Evolutionary conservation across 2,797 vertebrate genomes (phyloP).

Genomic region (Neosilurus mollespiculum): DNA sequence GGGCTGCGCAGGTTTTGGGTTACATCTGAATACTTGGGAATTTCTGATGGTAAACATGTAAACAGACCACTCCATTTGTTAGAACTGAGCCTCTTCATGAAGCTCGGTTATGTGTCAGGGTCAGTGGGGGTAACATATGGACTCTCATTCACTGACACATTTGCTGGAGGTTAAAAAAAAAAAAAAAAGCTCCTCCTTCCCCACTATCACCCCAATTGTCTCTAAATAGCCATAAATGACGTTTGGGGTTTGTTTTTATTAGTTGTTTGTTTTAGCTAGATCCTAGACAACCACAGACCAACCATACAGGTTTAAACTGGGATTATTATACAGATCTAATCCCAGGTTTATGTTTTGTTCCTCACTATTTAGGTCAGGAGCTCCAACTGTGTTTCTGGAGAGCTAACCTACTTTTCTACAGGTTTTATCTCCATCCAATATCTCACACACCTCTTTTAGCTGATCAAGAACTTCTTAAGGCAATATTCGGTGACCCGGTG

Average conservation of each 20-base stretch:
- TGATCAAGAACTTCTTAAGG: no score
- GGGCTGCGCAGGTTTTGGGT: neutral
- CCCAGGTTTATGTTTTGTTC: neutral
- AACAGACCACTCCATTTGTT: constrained; percentile 12
- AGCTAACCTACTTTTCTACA: no score
- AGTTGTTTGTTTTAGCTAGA: neutral
- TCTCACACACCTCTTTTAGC: no score
- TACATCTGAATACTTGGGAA: neutral
- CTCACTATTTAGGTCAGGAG: no score
- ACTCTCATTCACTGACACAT: constrained; percentile 25
- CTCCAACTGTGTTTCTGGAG: no score
- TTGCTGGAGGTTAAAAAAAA: constrained; percentile 1
- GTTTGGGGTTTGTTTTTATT: neutral
- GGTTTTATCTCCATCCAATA: no score
- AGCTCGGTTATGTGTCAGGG: constrained; percentile 4
- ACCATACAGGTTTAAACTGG: no score
- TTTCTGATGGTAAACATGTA: constrained; percentile 23
- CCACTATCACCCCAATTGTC: neutral
- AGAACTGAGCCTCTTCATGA: neutral
- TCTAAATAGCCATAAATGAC: constrained; percentile 29
- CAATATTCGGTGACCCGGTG: no score
- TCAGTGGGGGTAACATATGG: constrained; percentile 35
- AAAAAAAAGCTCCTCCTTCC: constrained; percentile 14
- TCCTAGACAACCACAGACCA: no score
- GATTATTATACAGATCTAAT: no score